Percentiles rank a stretch among this genome's conserved stretches.
Evolutionary conservation across 2,113 vertebrate genomes (phyloP).

Genomic region (Ailuropoda melanoleuca): DNA sequence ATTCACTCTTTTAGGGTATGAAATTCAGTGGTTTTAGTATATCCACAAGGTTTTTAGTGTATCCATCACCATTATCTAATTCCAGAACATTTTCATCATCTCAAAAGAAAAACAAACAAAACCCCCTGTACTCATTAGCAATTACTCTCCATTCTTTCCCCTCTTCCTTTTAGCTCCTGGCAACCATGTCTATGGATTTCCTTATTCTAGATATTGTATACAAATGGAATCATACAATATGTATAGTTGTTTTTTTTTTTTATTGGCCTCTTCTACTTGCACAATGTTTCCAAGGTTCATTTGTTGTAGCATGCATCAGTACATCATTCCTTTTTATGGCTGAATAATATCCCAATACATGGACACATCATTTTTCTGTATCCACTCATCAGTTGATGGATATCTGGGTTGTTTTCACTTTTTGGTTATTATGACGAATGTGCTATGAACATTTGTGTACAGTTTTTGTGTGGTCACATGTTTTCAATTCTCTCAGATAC

Average conservation of each 20-base stretch:
- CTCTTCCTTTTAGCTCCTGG: background rate
- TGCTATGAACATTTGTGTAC: background rate
- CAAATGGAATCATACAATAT: background rate
- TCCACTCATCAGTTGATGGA: background rate
- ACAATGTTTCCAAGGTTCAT: background rate
- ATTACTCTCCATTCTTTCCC: background rate
- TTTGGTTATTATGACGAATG: background rate
- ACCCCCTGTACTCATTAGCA: background rate
- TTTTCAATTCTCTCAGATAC: background rate
- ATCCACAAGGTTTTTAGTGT: background rate
- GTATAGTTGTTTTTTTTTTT: background rate
- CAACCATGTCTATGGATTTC: background rate
- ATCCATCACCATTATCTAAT: background rate
- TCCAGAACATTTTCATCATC: background rate
- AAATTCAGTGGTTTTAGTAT: background rate
- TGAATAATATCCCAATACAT: background rate
- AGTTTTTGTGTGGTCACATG: background rate
- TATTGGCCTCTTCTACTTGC: background rate
- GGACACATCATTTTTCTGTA: background rate
- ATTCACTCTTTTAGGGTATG: background rate
- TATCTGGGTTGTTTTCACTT: background rate
- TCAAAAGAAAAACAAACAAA: background rate
- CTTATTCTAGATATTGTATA: background rate
- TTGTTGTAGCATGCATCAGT: background rate
- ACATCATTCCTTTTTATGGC: background rate